Percentiles rank a stretch among this genome's conserved stretches.
phyloP scores from a whole-genome alignment of 2,888 invertebrate genomes.

The Nomada ruficornis region DNA sequence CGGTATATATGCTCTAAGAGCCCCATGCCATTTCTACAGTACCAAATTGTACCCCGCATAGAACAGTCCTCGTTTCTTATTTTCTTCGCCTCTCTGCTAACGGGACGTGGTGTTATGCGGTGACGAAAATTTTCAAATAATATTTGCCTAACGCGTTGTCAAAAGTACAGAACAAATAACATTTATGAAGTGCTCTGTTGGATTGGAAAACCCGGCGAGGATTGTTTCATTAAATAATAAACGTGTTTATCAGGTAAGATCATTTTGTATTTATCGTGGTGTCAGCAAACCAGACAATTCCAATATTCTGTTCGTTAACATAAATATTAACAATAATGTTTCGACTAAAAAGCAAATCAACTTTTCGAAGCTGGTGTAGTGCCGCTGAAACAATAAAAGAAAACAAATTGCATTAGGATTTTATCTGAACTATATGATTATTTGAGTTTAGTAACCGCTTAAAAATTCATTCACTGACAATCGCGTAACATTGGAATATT shows the following conservation, averaged over 20 bases:
- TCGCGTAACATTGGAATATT: too few relatives aligned
- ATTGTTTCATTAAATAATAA: background rate
- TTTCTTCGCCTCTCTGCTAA: conserved; percentile 50
- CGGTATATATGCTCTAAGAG: conserved; percentile 80
- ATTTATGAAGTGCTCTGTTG: conserved; percentile 30
- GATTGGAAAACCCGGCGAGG: conserved; percentile 6
- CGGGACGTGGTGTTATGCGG: conserved; percentile 36
- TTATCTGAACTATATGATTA: background rate
- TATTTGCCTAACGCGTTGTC: background rate
- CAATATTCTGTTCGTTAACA: background rate
- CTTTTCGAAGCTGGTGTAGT: too few relatives aligned
- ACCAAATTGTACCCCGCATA: conserved; percentile 78
- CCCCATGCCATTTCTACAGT: conserved; percentile 80
- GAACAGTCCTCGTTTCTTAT: conserved; percentile 63
- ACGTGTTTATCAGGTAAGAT: conserved; percentile 26
- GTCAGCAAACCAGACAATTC: background rate
- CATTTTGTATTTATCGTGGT: background rate
- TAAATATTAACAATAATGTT: background rate
- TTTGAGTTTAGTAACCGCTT: background rate
- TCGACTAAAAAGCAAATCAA: too few relatives aligned
- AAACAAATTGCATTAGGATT: background rate
- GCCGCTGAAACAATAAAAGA: too few relatives aligned
- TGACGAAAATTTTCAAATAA: conserved; percentile 1
- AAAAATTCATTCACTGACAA: background rate
- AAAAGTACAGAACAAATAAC: background rate